These are phyloP conservation scores for Emmelina monodactyla DNA, from an alignment of 2,888 invertebrate genomes.

Conservation along the genomic window DNA sequence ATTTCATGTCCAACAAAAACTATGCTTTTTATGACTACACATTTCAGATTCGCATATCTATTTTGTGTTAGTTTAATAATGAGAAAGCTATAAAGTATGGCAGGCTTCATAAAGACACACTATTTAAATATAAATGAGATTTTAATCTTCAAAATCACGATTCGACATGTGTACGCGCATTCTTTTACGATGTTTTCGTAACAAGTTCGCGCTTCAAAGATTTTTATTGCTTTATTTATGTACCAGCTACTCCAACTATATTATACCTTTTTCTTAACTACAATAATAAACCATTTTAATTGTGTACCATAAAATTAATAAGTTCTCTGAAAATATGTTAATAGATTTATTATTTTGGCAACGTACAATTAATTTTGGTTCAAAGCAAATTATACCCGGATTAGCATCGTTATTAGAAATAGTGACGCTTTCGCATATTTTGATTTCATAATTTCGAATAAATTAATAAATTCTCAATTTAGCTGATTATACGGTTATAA, in stretches of 20 bases:
- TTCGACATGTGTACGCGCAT: conserved; percentile 20
- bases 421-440: too few species aligned
- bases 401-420: too few species aligned
- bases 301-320: background rate
- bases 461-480: too few species aligned
- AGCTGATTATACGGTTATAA: too few species aligned
- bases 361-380: too few species aligned
- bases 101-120: conserved; percentile 12
- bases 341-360: conserved; percentile 1
- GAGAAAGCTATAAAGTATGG: too few species aligned
- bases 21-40: too few species aligned
- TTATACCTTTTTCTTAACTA: background rate
- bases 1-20: too few species aligned
- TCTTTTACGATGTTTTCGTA: conserved; percentile 29
- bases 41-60: too few species aligned
- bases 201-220: conserved; percentile 32
- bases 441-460: too few species aligned
- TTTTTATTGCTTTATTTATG: conserved; percentile 23
- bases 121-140: conserved; percentile 25
- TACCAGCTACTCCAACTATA: background rate
- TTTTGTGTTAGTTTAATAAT: too few species aligned
- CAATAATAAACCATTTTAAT: conserved; percentile 1
- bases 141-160: conserved; percentile 21
- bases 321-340: background rate
- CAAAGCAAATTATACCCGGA: too few species aligned